phyloP scores from a whole-genome alignment of 2,113 vertebrate genomes.

The Glaucomys volans region DNA sequence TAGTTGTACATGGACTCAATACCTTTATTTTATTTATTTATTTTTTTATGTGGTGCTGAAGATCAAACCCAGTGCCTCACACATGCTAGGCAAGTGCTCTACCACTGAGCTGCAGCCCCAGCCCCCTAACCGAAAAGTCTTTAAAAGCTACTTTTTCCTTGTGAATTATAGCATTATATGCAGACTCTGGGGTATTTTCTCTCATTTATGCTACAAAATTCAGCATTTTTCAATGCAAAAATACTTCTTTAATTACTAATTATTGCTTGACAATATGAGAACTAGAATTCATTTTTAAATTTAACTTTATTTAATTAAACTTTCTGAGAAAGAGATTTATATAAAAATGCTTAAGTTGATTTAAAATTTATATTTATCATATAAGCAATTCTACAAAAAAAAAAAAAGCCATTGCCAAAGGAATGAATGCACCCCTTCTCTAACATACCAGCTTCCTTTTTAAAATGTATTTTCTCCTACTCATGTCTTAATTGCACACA shows the following conservation, averaged over 20 bases:
- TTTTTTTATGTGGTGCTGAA: no score
- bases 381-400: constrained; percentile 12
- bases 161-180: background rate
- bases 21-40: no score
- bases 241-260: background rate
- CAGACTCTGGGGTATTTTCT: background rate
- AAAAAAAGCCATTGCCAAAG: background rate
- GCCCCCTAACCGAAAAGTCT: background rate
- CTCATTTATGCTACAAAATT: background rate
- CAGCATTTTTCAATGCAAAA: background rate
- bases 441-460: background rate
- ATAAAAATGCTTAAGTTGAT: background rate
- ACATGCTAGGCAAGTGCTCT: no score
- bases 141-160: background rate
- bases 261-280: background rate
- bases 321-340: background rate
- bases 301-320: constrained; percentile 9
- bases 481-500: background rate
- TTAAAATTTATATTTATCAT: background rate
- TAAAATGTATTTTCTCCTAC: background rate
- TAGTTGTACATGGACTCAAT: no score
- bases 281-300: constrained; percentile 16
- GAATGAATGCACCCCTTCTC: background rate
- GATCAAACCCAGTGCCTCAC: no score
- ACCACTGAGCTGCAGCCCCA: no score